Percentiles rank a stretch among this genome's conserved stretches.
Conservation (phyloP, 2,113 vertebrate species). For the Camelus bactrianus region DNA sequence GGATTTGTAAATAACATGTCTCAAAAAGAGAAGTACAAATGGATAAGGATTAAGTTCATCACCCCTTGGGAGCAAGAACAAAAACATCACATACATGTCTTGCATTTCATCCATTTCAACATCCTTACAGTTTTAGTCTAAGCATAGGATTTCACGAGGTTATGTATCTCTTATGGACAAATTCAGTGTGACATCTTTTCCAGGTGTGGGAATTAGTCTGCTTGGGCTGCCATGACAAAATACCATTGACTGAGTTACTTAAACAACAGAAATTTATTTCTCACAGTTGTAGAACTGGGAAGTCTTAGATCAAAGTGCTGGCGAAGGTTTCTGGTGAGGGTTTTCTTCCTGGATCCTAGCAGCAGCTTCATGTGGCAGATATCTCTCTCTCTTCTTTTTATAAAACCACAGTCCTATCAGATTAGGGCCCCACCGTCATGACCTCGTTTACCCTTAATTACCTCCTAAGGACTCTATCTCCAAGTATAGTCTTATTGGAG, state of each 20-base stretch:
- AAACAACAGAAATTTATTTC: background rate
- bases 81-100: background rate
- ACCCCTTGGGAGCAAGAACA: background rate
- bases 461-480: background rate
- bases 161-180: background rate
- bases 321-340: background rate
- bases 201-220: background rate
- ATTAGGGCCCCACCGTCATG: background rate
- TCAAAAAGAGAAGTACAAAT: conserved; percentile 32
- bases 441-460: background rate
- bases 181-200: background rate
- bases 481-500: background rate
- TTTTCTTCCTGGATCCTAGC: background rate
- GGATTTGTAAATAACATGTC: background rate
- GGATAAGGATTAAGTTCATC: background rate
- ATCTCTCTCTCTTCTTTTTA: background rate
- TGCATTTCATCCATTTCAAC: background rate
- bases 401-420: background rate
- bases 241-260: background rate
- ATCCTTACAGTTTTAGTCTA: background rate
- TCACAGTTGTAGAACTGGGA: background rate
- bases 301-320: background rate
- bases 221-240: background rate
- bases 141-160: background rate
- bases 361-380: background rate